Conservation (phyloP, 1,140 invertebrate genomes). For the Wiebesia pumilae region DNA sequence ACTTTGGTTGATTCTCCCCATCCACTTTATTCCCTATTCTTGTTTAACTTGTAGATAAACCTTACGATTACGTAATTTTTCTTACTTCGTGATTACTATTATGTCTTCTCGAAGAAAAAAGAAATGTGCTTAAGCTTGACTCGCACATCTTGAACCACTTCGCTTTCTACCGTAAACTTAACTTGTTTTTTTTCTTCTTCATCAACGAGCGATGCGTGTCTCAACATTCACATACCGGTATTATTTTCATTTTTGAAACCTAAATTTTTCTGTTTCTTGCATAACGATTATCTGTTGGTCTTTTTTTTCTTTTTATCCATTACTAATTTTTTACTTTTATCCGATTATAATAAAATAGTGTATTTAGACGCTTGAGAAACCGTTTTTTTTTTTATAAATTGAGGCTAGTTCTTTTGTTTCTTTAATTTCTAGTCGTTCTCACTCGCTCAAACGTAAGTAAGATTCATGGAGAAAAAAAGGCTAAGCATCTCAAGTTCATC, state of each 20-base stretch:
- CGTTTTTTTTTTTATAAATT: not conserved
- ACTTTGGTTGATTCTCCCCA: slow-evolving; percentile 67
- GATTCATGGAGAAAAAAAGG: not conserved
- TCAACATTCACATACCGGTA: not conserved
- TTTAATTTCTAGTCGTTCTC: not conserved
- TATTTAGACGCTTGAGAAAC: not conserved
- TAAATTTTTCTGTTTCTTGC: not conserved
- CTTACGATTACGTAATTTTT: slow-evolving; percentile 45
- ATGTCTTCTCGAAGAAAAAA: slow-evolving; percentile 37
- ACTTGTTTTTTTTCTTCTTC: slow-evolving; percentile 4
- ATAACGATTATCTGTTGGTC: not conserved
- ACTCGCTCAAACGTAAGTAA: not conserved
- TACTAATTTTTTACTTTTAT: not conserved
- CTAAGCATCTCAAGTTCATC: slow-evolving; percentile 29
- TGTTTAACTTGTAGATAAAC: slow-evolving; percentile 45
- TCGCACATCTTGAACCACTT: slow-evolving; percentile 20
- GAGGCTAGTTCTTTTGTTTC: not conserved
- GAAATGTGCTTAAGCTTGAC: slow-evolving; percentile 19
- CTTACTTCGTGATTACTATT: not conserved
- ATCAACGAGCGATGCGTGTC: not conserved
- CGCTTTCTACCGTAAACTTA: slow-evolving; percentile 46
- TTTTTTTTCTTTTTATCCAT: not conserved
- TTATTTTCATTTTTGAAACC: not conserved
- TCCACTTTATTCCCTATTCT: slow-evolving; percentile 61
- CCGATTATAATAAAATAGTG: slow-evolving; percentile 1